These are phyloP conservation scores for Lysandra bellargus DNA, from an alignment of 2,888 invertebrate species.

Conservation along the genomic window DNA sequence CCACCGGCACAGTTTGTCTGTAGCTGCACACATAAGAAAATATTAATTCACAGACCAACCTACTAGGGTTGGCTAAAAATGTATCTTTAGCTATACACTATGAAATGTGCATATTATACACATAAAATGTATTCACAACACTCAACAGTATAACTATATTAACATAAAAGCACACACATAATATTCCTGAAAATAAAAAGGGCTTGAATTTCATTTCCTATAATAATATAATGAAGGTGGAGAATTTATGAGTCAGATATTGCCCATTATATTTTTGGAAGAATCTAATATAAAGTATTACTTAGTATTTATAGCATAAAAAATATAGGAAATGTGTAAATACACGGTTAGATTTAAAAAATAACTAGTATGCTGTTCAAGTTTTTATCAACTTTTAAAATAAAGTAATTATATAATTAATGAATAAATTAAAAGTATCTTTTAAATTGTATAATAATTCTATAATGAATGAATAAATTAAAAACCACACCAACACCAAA, in stretches of 20 bases:
- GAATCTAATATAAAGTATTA: not conserved
- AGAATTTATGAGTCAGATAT: not conserved
- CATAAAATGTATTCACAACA: not conserved
- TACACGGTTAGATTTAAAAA: not conserved
- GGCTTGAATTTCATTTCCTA: not conserved
- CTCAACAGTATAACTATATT: not conserved
- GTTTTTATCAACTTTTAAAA: too few species aligned
- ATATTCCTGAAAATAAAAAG: conserved; percentile 19
- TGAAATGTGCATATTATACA: conserved; percentile 5
- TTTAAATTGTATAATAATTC: too few species aligned
- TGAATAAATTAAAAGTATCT: too few species aligned
- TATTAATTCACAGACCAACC: conserved; percentile 67
- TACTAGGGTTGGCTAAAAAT: conserved; percentile 39
- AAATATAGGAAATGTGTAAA: not conserved
- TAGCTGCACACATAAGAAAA: conserved; percentile 88
- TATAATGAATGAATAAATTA: not conserved
- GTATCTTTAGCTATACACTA: conserved; percentile 27
- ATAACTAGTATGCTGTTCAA: too few species aligned
- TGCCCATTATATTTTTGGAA: not conserved
- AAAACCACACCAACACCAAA: not conserved
- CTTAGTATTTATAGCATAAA: not conserved
- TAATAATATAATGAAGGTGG: not conserved
- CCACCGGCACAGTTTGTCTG: conserved; percentile 94
- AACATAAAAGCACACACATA: conserved; percentile 2
- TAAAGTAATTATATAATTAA: too few species aligned